These are phyloP conservation scores for Tachypleus tridentatus DNA, from an alignment of 1,140 invertebrate genomes.

Conservation along the genomic window DNA sequence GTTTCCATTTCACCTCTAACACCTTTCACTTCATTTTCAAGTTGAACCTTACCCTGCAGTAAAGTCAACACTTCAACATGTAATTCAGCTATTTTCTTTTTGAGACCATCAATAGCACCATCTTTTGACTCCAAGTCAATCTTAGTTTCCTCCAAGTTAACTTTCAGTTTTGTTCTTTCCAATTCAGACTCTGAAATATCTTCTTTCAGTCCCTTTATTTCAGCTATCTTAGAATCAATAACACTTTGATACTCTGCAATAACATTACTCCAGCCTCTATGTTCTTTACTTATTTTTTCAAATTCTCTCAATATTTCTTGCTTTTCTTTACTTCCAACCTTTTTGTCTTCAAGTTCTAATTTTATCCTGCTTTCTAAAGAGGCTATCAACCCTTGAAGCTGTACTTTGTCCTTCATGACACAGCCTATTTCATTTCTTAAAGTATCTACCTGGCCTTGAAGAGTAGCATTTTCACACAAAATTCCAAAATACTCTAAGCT, in stretches of 20 bases:
- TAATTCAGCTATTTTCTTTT: slow-evolving; percentile 38
- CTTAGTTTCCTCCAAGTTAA: slow-evolving; percentile 31
- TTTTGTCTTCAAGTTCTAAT: slow-evolving; percentile 26
- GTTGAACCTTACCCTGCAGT: slow-evolving; percentile 34
- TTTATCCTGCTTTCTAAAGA: slow-evolving; percentile 25
- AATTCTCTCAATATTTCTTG: slow-evolving; percentile 6
- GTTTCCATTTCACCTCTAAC: slow-evolving; percentile 33
- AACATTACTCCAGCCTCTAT: slow-evolving; percentile 28
- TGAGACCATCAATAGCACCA: slow-evolving; percentile 35
- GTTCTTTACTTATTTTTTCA: slow-evolving; percentile 11
- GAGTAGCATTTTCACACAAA: slow-evolving; percentile 33
- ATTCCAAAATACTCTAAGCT: slow-evolving; percentile 22
- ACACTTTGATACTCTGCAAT: slow-evolving; percentile 32
- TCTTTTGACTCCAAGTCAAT: slow-evolving; percentile 34
- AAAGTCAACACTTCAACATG: slow-evolving; percentile 37
- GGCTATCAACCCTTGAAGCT: slow-evolving; percentile 29
- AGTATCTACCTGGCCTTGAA: slow-evolving; percentile 37
- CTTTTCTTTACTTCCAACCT: slow-evolving; percentile 18
- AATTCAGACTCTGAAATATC: slow-evolving; percentile 26
- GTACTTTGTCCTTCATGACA: slow-evolving; percentile 31
- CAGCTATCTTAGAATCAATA: slow-evolving; percentile 32
- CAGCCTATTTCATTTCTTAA: slow-evolving; percentile 31
- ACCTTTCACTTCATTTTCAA: slow-evolving; percentile 33
- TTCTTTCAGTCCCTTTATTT: slow-evolving; percentile 29
- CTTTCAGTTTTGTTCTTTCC: slow-evolving; percentile 23